Evolutionary conservation across 2,113 vertebrate genomes (phyloP).

Genomic region (Columba janthina): DNA sequence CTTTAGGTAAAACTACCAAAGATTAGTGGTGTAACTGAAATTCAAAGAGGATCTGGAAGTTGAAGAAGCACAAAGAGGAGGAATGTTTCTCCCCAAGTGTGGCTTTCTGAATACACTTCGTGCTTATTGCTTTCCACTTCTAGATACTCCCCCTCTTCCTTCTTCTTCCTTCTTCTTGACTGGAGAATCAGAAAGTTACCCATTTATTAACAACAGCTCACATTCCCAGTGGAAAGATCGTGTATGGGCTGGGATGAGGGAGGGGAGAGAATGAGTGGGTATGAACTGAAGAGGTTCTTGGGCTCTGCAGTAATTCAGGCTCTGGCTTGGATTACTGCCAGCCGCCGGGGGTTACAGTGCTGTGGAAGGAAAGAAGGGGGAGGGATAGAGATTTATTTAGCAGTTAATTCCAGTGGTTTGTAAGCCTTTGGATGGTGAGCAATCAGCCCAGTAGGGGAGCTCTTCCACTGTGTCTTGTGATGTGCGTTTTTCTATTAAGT

Average conservation of each 20-base stretch:
- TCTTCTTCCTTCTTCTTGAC: neutral
- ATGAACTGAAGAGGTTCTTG: neutral
- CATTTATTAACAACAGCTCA: neutral
- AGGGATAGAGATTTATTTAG: constrained; percentile 2
- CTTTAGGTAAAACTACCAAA: neutral
- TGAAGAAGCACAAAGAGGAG: neutral
- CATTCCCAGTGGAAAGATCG: neutral
- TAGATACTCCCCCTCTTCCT: neutral
- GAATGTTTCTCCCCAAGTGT: neutral
- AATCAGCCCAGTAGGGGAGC: constrained; percentile 57
- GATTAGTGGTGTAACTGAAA: neutral
- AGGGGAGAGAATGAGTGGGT: neutral
- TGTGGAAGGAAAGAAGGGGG: neutral
- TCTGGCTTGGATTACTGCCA: constrained; percentile 8
- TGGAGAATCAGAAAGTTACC: neutral
- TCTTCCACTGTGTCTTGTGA: constrained; percentile 1
- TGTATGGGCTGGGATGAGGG: neutral
- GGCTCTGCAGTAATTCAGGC: neutral
- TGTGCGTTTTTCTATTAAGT: neutral
- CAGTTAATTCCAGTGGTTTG: constrained; percentile 9
- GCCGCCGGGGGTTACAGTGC: neutral
- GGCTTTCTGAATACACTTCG: neutral
- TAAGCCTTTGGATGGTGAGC: constrained; percentile 43
- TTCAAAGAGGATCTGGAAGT: neutral
- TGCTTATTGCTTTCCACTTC: neutral